These are phyloP conservation scores for Allolobophora icterica DNA, from an alignment of 2,888 invertebrate species.

Conservation along the genomic window DNA sequence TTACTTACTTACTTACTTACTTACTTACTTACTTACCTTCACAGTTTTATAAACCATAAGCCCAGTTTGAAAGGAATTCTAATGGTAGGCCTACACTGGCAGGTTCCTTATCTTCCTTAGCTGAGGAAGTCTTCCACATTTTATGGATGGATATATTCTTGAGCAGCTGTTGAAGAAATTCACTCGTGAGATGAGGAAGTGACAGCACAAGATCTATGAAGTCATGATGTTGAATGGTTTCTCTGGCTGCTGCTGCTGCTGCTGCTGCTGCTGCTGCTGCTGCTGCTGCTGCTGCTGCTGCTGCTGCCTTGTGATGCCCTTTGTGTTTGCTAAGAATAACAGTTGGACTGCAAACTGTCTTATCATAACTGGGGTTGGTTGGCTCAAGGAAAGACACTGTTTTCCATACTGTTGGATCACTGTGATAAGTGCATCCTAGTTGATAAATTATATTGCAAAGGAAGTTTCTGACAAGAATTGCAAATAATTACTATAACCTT, in stretches of 20 bases:
- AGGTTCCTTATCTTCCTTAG: neutral
- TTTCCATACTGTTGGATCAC: too few species aligned
- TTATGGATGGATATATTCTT: neutral
- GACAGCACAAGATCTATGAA: conserved; percentile 25
- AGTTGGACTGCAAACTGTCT: neutral
- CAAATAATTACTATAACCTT: neutral
- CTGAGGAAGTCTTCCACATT: neutral
- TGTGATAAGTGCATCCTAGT: too few species aligned
- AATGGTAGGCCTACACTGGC: too few species aligned
- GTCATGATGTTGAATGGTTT: neutral
- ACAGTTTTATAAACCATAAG: too few species aligned
- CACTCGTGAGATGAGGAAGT: neutral
- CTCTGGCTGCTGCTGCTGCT: neutral
- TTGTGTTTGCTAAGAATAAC: neutral
- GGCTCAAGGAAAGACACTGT: neutral
- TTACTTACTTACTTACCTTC: too few species aligned
- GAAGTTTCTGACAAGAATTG: neutral
- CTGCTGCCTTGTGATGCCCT: neutral
- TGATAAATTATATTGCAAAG: too few species aligned
- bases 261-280: neutral
- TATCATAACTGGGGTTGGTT: neutral
- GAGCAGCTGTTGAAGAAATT: neutral
- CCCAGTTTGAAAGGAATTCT: too few species aligned
- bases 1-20: too few species aligned
- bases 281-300: neutral